Conservation (phyloP, 1,140 invertebrate genomes). For the Glossosoma conforme region DNA sequence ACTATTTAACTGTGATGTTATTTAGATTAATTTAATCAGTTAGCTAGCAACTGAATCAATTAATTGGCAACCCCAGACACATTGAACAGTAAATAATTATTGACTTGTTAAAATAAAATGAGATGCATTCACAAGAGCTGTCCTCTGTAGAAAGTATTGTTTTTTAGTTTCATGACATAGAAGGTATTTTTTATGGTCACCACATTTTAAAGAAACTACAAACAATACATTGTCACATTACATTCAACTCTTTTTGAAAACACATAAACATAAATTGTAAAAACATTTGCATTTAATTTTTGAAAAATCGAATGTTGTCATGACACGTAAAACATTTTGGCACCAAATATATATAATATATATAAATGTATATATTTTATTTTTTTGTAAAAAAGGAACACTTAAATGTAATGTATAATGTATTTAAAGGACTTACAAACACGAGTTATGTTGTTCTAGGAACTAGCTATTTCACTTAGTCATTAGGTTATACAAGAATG, state of each 20-base stretch:
- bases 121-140: too few species aligned
- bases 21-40: too few species aligned
- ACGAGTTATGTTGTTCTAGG: conserved; percentile 13
- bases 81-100: too few species aligned
- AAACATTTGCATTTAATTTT: neutral
- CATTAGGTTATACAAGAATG: conserved; percentile 7
- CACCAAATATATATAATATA: conserved; percentile 1
- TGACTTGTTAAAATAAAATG: too few species aligned
- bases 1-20: too few species aligned
- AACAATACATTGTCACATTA: conserved; percentile 1
- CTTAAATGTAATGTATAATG: conserved; percentile 1
- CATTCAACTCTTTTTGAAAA: neutral
- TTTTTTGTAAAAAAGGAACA: conserved; percentile 2
- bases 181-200: too few species aligned
- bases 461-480: conserved; percentile 20
- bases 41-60: too few species aligned
- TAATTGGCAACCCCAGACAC: too few species aligned
- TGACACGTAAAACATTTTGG: neutral
- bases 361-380: conserved; percentile 11
- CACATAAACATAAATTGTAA: neutral
- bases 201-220: neutral
- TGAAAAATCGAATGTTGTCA: neutral
- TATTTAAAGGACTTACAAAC: conserved; percentile 13
- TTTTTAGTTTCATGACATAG: too few species aligned
- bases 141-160: too few species aligned